phyloP scores from a whole-genome alignment of 2,888 invertebrate species.

The Ormyrus nitidulus region DNA sequence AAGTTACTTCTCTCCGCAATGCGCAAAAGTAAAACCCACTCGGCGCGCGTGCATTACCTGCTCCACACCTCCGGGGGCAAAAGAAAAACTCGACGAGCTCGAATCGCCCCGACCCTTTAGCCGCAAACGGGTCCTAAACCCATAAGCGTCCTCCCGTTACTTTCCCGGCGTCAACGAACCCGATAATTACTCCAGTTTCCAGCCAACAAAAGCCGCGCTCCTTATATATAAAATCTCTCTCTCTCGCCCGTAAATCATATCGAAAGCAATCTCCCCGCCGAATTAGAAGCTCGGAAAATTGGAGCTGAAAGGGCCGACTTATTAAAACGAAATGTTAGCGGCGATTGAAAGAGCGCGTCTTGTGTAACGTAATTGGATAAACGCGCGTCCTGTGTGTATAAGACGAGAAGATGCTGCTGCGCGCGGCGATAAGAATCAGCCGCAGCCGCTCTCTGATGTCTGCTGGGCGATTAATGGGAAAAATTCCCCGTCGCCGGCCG shows the following conservation, averaged over 20 bases:
- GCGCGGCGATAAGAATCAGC: constrained; percentile 32
- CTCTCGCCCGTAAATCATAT: too few relatives aligned
- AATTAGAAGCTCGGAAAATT: background rate
- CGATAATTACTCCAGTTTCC: too few relatives aligned
- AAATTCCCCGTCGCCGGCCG: constrained; percentile 35
- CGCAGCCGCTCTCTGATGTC: background rate
- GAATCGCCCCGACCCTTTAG: too few relatives aligned
- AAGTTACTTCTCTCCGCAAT: background rate
- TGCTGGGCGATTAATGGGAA: constrained; percentile 15
- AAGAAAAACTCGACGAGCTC: too few relatives aligned
- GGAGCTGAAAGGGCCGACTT: constrained; percentile 21
- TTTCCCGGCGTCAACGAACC: too few relatives aligned
- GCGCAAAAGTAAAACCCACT: background rate
- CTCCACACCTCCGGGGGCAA: too few relatives aligned
- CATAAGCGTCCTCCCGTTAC: too few relatives aligned
- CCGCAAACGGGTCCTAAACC: too few relatives aligned
- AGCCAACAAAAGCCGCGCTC: too few relatives aligned
- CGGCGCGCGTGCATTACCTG: too few relatives aligned
- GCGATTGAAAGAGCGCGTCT: constrained; percentile 22
- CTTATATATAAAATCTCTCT: too few relatives aligned
- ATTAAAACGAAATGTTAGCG: constrained; percentile 31
- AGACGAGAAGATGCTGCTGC: constrained; percentile 2
- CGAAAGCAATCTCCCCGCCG: too few relatives aligned
- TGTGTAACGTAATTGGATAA: constrained; percentile 34
- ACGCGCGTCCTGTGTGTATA: constrained; percentile 4